Percentiles rank a stretch among this genome's conserved stretches.
phyloP scores from a whole-genome alignment of 2,113 vertebrate genomes.

The Notiomystis cincta region DNA sequence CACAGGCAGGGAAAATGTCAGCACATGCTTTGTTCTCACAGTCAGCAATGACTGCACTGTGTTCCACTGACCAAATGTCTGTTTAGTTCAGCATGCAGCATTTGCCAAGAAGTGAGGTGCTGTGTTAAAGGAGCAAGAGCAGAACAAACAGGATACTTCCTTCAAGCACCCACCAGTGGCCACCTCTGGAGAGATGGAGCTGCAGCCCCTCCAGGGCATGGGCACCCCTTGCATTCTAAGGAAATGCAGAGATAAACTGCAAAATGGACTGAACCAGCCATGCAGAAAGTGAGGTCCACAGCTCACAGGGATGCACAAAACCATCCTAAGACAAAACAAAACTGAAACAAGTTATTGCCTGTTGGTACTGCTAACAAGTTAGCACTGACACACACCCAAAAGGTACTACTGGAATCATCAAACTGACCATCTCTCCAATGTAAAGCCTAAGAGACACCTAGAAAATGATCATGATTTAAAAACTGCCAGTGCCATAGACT shows the following conservation, averaged over 20 bases:
- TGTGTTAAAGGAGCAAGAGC: neutral
- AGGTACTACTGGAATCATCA: neutral
- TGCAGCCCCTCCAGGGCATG: rapidly evolving
- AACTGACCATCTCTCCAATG: neutral
- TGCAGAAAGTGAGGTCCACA: neutral
- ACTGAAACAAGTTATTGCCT: neutral
- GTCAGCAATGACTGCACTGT: neutral
- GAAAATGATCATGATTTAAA: neutral
- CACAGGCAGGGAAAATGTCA: neutral
- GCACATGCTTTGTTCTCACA: neutral
- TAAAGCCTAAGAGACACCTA: neutral
- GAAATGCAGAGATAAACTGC: neutral
- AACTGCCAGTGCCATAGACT: neutral
- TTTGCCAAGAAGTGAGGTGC: neutral
- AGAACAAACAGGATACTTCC: neutral
- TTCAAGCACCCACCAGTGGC: neutral
- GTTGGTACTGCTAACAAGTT: neutral
- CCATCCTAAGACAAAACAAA: neutral
- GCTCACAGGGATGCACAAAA: neutral
- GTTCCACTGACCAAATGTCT: neutral
- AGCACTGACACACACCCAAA: neutral
- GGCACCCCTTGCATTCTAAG: neutral
- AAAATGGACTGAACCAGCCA: neutral
- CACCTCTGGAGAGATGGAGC: neutral
- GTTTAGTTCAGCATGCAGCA: neutral